Evolutionary conservation across 2,113 vertebrate species (phyloP).

Genomic region (Sigmodon hispidus): DNA sequence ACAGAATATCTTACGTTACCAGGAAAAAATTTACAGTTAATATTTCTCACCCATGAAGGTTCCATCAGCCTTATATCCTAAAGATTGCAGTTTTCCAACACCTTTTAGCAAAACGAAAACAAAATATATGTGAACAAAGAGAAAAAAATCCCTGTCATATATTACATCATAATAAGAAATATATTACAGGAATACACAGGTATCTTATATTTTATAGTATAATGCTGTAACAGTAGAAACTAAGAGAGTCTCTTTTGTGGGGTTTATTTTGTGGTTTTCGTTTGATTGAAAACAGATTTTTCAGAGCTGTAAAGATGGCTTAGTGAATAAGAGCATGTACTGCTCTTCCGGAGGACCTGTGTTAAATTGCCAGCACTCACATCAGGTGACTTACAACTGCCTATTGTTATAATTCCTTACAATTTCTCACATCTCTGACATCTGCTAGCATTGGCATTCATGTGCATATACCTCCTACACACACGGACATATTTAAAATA

Average conservation of each 20-base stretch:
- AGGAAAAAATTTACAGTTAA: not conserved
- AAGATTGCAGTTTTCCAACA: not conserved
- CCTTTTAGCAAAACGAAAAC: not conserved
- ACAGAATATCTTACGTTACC: not conserved
- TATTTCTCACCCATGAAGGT: not conserved
- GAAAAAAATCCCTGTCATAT: not conserved
- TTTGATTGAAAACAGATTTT: not conserved
- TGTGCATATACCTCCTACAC: no score
- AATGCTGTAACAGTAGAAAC: not conserved
- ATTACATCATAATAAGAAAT: not conserved
- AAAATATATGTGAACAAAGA: not conserved
- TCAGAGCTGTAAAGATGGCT: no score
- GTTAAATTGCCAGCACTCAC: no score
- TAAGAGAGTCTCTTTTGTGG: not conserved
- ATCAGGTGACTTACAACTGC: no score
- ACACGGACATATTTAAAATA: no score
- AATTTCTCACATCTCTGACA: no score
- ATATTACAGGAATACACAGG: not conserved
- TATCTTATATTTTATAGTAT: slow-evolving; percentile 17
- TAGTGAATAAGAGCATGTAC: no score
- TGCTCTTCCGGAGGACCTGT: no score
- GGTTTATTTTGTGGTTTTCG: not conserved
- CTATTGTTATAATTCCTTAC: no score
- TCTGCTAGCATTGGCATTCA: no score
- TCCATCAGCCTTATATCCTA: not conserved